Conservation (phyloP, 2,888 invertebrate genomes). For the Heliconius hortense region DNA sequence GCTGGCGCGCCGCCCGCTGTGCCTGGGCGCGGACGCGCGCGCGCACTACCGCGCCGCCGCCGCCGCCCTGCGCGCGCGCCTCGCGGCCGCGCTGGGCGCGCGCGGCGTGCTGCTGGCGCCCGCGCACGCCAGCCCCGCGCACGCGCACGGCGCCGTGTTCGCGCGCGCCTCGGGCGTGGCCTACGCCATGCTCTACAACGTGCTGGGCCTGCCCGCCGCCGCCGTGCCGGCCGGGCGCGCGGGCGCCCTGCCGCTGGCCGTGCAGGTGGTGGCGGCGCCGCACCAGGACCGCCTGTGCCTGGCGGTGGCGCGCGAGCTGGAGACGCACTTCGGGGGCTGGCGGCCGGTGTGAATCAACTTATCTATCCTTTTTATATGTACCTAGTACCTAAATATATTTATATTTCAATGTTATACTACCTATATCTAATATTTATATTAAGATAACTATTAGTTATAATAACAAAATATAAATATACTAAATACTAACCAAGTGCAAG, state of each 20-base stretch:
- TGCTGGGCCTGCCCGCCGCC: slow-evolving; percentile 88
- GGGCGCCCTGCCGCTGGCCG: slow-evolving; percentile 75
- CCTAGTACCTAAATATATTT: not conserved
- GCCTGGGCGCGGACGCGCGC: slow-evolving; percentile 59
- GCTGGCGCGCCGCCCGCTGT: slow-evolving; percentile 63
- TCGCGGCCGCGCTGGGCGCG: slow-evolving; percentile 59
- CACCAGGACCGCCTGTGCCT: slow-evolving; percentile 90
- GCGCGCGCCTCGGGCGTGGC: slow-evolving; percentile 81
- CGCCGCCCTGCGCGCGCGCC: slow-evolving; percentile 2
- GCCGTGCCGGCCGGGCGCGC: slow-evolving; percentile 84
- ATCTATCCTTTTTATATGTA: not conserved
- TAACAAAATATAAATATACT: not conserved
- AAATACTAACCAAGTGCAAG: not conserved
- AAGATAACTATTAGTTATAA: not conserved
- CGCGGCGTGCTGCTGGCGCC: slow-evolving; percentile 84
- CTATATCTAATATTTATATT: not conserved
- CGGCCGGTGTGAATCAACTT: slow-evolving; percentile 66
- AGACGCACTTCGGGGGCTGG: slow-evolving; percentile 93
- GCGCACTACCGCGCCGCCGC: slow-evolving; percentile 28
- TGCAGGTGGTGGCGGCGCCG: slow-evolving; percentile 89
- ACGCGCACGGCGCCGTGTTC: slow-evolving; percentile 84
- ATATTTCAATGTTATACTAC: not conserved
- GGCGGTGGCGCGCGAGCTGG: slow-evolving; percentile 89
- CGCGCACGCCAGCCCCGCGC: slow-evolving; percentile 84
- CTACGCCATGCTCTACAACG: slow-evolving; percentile 86